Evolutionary conservation across 2,113 vertebrate genomes (phyloP).

Genomic region (Phoxinus phoxinus): DNA sequence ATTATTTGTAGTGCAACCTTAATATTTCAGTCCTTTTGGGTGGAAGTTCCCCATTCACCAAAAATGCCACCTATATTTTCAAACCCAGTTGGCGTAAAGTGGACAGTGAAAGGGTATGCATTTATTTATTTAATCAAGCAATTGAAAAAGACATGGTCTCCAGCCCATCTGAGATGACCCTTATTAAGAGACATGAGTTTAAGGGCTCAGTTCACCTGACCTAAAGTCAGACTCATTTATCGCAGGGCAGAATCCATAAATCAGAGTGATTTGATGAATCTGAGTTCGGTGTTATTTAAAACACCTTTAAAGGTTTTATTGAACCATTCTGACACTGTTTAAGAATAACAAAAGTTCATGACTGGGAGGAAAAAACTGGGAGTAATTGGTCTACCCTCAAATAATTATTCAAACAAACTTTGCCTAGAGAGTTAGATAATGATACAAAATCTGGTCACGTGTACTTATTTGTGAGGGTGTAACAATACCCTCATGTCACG

Average conservation of each 20-base stretch:
- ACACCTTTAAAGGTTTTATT: conserved; percentile 41
- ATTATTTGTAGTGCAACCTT: not conserved
- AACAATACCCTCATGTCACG: too few species aligned
- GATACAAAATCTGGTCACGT: not conserved
- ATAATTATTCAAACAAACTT: not conserved
- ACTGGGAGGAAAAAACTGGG: not conserved
- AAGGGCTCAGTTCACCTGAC: conserved; percentile 45
- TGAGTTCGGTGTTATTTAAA: conserved; percentile 44
- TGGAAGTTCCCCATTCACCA: not conserved
- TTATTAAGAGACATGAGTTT: conserved; percentile 58
- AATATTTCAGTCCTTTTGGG: not conserved
- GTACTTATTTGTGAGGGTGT: not conserved
- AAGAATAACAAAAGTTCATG: conserved; percentile 20
- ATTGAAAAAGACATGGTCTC: not conserved
- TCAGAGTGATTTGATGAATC: conserved; percentile 50
- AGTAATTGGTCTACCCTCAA: not conserved
- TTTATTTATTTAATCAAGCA: too few species aligned
- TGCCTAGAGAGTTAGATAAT: not conserved
- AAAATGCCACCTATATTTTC: too few species aligned
- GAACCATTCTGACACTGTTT: conserved; percentile 18
- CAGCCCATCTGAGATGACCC: conserved; percentile 53
- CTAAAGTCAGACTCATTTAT: conserved; percentile 58
- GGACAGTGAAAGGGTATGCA: too few species aligned
- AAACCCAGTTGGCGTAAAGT: too few species aligned
- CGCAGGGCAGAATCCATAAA: conserved; percentile 51